A percentile compares a stretch with the other conserved stretches of the same genome.
phyloP scores from a whole-genome alignment of 2,113 vertebrate genomes.

The Echinops telfairi region DNA sequence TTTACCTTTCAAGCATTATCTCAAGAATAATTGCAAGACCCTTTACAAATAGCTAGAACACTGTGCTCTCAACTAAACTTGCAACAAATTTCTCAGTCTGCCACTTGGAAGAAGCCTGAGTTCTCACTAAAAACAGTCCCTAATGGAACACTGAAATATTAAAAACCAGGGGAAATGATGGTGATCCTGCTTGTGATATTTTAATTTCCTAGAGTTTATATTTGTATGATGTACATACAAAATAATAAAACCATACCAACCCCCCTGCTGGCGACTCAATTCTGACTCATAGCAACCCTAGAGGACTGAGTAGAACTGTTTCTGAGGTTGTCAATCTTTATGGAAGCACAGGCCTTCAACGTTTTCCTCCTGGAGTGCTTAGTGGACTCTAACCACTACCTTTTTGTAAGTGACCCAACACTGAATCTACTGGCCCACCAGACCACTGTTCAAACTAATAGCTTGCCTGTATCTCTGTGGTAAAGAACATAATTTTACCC shows the following conservation, averaged over 20 bases:
- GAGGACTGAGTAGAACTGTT: too few relatives aligned
- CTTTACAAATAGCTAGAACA: slow-evolving; percentile 14
- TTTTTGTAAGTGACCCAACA: too few relatives aligned
- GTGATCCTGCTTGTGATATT: neutral
- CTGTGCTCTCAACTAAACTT: neutral
- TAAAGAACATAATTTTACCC: neutral
- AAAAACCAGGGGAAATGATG: neutral
- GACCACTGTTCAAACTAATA: slow-evolving; percentile 10
- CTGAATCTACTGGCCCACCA: too few relatives aligned
- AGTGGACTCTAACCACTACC: too few relatives aligned
- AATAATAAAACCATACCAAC: too few relatives aligned
- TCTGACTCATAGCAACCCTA: too few relatives aligned
- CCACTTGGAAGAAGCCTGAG: neutral
- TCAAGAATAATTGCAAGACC: neutral
- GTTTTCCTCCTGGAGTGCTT: too few relatives aligned
- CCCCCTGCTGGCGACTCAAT: too few relatives aligned
- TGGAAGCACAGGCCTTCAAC: too few relatives aligned
- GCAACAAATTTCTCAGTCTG: neutral
- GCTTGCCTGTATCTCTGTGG: neutral
- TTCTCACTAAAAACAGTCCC: neutral
- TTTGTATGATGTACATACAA: neutral
- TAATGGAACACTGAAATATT: slow-evolving; percentile 30
- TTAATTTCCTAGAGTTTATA: neutral
- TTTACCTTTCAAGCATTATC: neutral
- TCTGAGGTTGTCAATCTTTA: too few relatives aligned